Percentiles rank a stretch among this genome's conserved stretches.
Conservation (phyloP, 1,140 invertebrate genomes). For the Pogonomyrmex californicus region DNA sequence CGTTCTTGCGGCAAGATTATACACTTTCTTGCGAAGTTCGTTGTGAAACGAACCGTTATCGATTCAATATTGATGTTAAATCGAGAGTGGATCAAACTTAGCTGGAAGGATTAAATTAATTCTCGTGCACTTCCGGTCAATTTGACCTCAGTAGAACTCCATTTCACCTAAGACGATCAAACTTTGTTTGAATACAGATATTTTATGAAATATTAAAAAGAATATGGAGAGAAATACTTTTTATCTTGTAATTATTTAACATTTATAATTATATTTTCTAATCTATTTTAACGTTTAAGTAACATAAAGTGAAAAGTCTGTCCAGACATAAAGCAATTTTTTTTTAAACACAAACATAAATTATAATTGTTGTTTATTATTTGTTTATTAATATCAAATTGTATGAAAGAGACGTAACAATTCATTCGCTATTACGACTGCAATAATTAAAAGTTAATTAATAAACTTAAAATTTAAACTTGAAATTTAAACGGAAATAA, state of each 20-base stretch:
- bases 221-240: neutral
- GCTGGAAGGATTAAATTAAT: slow-evolving; percentile 44
- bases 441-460: neutral
- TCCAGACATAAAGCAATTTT: neutral
- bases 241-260: neutral
- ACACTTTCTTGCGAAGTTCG: slow-evolving; percentile 6
- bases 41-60: slow-evolving; percentile 41
- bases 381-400: neutral
- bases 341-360: neutral
- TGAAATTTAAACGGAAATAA: neutral
- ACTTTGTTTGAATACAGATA: neutral
- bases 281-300: neutral
- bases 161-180: slow-evolving; percentile 3
- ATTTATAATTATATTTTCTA: neutral
- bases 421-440: neutral
- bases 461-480: neutral
- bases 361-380: slow-evolving; percentile 14
- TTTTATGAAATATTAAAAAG: neutral
- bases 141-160: slow-evolving; percentile 20
- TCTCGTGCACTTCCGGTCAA: slow-evolving; percentile 13
- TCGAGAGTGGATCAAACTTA: slow-evolving; percentile 32
- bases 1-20: slow-evolving; percentile 20
- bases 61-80: slow-evolving; percentile 57
- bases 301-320: neutral
- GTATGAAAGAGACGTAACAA: too few species aligned